Evolutionary conservation across 2,888 invertebrate genomes (phyloP).

Genomic region (Liposcelis brunnea): DNA sequence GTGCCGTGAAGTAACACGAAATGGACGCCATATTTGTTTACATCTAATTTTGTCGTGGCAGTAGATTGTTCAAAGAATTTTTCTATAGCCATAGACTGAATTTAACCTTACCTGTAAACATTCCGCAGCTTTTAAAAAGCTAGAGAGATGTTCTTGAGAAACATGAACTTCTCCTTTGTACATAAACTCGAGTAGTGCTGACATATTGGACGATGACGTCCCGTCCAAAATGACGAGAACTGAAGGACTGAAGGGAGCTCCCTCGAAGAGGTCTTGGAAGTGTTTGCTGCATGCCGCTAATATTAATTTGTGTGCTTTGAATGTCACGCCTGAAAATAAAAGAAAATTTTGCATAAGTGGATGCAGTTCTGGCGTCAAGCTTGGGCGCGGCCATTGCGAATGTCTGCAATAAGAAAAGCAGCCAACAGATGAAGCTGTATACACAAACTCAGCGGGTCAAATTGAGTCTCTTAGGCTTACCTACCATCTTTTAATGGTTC

Average conservation of each 20-base stretch:
- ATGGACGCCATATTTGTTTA: too few species aligned
- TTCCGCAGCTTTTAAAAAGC: constrained; percentile 81
- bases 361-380: background rate
- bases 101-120: constrained; percentile 59
- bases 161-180: constrained; percentile 89
- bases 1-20: too few species aligned
- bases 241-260: constrained; percentile 58
- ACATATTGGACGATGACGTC: constrained; percentile 78
- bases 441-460: too few species aligned
- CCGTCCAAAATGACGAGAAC: constrained; percentile 77
- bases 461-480: too few species aligned
- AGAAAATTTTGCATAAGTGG: constrained; percentile 12
- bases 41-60: too few species aligned
- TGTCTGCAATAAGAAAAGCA: background rate
- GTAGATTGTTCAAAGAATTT: too few species aligned
- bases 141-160: constrained; percentile 77
- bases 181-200: constrained; percentile 81
- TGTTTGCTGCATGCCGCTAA: constrained; percentile 87
- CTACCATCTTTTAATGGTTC: too few species aligned
- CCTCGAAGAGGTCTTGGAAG: constrained; percentile 79
- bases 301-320: constrained; percentile 80
- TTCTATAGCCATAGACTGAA: too few species aligned
- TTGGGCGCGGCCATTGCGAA: constrained; percentile 6
- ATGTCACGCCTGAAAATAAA: constrained; percentile 57
- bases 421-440: constrained; percentile 3